Conservation (phyloP, 2,888 invertebrate genomes). For the Drosophila dives region DNA sequence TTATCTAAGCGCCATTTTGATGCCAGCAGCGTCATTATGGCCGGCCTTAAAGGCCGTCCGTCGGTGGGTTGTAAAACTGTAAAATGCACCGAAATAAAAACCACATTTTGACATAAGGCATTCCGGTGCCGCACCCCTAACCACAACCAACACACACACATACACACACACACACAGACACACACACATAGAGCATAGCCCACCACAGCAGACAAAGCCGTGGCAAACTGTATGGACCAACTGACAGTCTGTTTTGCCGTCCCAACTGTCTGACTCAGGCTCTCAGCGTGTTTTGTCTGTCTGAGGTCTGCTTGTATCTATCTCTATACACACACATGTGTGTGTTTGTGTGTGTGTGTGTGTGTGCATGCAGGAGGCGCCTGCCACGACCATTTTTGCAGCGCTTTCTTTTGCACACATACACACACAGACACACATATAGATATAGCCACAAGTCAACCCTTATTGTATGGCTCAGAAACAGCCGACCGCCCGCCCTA, state of each 20-base stretch:
- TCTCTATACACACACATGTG: conserved; percentile 6
- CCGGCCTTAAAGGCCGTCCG: conserved; percentile 29
- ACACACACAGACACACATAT: conserved; percentile 7
- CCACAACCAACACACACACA: conserved; percentile 32
- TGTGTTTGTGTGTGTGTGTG: conserved; percentile 2
- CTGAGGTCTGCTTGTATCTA: conserved; percentile 45
- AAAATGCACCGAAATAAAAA: conserved; percentile 70
- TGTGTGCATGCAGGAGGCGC: conserved; percentile 29
- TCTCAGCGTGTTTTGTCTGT: conserved; percentile 40
- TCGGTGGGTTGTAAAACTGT: conserved; percentile 40
- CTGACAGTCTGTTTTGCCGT: conserved; percentile 45
- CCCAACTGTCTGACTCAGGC: conserved; percentile 39
- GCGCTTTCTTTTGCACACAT: conserved; percentile 38
- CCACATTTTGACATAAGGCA: conserved; percentile 76
- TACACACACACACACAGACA: not conserved
- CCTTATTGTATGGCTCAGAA: conserved; percentile 40
- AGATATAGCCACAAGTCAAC: conserved; percentile 33
- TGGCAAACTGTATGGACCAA: conserved; percentile 58
- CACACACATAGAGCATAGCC: conserved; percentile 9
- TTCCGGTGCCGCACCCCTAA: conserved; percentile 47
- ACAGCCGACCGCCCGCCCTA: not conserved
- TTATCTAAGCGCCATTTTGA: conserved; percentile 18
- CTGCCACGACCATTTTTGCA: conserved; percentile 75
- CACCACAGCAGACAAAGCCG: conserved; percentile 53
- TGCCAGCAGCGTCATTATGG: not conserved